Evolutionary conservation across 2,797 vertebrate genomes (phyloP).

Genomic region (Luscinia luscinia): DNA sequence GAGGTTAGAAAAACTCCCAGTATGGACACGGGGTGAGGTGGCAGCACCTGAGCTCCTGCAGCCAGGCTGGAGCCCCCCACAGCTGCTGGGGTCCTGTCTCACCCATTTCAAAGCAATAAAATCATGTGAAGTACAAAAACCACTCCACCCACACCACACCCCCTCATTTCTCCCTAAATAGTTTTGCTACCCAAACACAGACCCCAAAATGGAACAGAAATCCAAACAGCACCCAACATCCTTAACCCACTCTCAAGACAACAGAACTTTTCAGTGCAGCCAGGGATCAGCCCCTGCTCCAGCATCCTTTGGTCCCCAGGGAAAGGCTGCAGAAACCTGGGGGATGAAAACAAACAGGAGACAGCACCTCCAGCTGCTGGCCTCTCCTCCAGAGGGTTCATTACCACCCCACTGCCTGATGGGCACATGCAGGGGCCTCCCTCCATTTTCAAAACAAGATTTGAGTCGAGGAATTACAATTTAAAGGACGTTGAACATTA

Average conservation of each 20-base stretch:
- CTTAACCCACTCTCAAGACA: background rate
- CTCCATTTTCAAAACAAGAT: background rate
- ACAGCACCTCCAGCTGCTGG: background rate
- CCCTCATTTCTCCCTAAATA: background rate
- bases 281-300: background rate
- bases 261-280: fast-evolving
- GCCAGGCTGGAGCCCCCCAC: background rate
- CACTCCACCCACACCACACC: background rate
- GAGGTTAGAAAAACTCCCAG: background rate
- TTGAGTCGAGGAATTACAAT: constrained; percentile 52
- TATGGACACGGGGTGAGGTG: background rate
- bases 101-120: background rate
- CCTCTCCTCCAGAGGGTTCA: constrained; percentile 26
- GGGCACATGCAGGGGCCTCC: background rate
- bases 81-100: background rate
- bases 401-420: background rate
- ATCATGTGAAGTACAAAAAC: fast-evolving
- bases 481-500: constrained; percentile 2
- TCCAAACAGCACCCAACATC: too few species aligned
- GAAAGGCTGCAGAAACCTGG: too few species aligned
- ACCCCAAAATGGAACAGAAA: background rate
- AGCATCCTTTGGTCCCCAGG: fast-evolving
- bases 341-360: background rate
- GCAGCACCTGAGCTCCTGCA: background rate
- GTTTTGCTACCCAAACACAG: background rate